Evolutionary conservation across 2,888 invertebrate species (phyloP).

Genomic region (Limnephilus marmoratus): DNA sequence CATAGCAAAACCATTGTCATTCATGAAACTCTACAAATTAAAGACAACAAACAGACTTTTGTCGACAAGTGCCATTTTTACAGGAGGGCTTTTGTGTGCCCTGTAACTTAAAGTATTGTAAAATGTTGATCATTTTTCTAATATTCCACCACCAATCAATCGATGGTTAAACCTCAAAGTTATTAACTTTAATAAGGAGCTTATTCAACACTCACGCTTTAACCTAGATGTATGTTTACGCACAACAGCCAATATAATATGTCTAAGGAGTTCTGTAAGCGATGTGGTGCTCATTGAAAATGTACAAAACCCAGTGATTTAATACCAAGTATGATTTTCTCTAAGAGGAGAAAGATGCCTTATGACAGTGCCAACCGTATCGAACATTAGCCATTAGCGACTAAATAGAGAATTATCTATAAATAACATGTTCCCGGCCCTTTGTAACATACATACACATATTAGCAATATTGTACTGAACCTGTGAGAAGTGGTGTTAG

Average conservation of each 20-base stretch:
- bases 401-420: conserved; percentile 47
- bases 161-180: background rate
- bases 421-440: background rate
- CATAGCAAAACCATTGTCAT: conserved; percentile 24
- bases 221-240: background rate
- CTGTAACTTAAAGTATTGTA: conserved; percentile 12
- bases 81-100: background rate
- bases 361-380: conserved; percentile 56
- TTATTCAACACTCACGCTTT: background rate
- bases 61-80: conserved; percentile 53
- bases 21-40: conserved; percentile 22
- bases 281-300: conserved; percentile 56
- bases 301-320: conserved; percentile 63
- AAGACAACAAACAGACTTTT: conserved; percentile 26
- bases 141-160: background rate
- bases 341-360: conserved; percentile 50
- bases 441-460: background rate
- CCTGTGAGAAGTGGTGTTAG: conserved; percentile 31
- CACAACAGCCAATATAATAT: background rate
- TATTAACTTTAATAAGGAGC: background rate
- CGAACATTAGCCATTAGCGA: conserved; percentile 46
- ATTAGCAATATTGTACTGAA: conserved; percentile 6
- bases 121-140: conserved; percentile 14
- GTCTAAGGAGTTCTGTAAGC: conserved; percentile 32
- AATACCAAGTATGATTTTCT: conserved; percentile 49